A percentile compares a stretch with the other conserved stretches of the same genome.
Evolutionary conservation across 2,797 vertebrate genomes (phyloP).

Genomic region (Calcarius lapponicus): DNA sequence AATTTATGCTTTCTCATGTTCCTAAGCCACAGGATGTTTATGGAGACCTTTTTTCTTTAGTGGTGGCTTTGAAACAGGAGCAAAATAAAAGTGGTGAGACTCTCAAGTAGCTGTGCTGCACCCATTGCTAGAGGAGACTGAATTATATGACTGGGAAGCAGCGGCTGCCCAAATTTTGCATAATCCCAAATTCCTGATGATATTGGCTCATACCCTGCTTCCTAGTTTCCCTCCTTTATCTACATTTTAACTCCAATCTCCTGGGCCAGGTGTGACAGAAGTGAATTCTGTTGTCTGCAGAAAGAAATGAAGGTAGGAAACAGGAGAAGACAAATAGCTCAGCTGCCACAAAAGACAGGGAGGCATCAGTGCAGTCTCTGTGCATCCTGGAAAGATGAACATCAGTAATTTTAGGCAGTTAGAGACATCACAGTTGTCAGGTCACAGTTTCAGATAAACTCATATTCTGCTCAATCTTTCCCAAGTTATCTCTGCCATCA

Average conservation of each 20-base stretch:
- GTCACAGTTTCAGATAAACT: conserved; percentile 6
- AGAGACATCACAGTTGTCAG: background rate
- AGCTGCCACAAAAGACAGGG: background rate
- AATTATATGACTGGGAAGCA: background rate
- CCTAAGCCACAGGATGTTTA: background rate
- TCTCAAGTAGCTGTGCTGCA: background rate
- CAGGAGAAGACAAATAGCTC: background rate
- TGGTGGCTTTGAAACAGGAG: background rate
- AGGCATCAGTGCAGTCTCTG: background rate
- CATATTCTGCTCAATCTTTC: background rate
- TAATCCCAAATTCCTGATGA: background rate
- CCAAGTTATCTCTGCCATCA: background rate
- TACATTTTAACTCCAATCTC: background rate
- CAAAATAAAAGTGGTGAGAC: background rate
- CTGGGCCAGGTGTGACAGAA: background rate
- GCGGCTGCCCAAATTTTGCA: background rate
- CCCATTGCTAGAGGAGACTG: background rate
- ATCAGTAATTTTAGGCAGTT: background rate
- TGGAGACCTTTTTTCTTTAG: background rate
- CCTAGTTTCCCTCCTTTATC: background rate
- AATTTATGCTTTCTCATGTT: background rate
- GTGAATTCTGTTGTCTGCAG: background rate
- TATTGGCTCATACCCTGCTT: background rate
- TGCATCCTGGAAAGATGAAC: background rate
- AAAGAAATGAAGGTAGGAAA: background rate